Evolutionary conservation across 2,113 vertebrate genomes (phyloP).

Genomic region (Ceuthmochares aereus): DNA sequence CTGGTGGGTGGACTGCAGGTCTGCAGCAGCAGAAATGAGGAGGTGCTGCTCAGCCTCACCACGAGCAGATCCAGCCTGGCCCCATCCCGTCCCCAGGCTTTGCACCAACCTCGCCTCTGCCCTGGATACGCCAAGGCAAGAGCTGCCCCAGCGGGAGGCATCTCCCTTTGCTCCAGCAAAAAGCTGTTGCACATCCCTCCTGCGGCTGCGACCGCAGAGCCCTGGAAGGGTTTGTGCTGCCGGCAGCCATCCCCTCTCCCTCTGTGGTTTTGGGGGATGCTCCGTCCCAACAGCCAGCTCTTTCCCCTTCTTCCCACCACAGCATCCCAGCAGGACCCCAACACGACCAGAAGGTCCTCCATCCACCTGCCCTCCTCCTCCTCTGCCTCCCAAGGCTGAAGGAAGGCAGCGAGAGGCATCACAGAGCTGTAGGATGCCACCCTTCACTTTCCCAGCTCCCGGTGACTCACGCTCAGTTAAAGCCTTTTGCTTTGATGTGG

Average conservation of each 20-base stretch:
- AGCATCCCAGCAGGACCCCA: background rate
- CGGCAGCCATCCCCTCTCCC: background rate
- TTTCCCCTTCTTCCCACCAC: background rate
- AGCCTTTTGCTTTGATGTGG: background rate
- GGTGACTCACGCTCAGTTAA: background rate
- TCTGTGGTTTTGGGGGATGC: background rate
- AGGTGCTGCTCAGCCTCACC: background rate
- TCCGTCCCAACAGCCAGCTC: background rate
- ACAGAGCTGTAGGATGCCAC: rapidly evolving
- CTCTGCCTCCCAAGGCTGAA: background rate
- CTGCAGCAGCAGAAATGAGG: background rate
- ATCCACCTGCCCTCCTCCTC: rapidly evolving
- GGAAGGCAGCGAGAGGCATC: background rate
- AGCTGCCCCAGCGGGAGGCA: background rate
- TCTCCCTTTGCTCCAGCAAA: background rate
- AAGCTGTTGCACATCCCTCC: background rate
- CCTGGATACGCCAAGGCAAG: background rate
- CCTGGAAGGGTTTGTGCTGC: background rate
- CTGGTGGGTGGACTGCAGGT: rapidly evolving
- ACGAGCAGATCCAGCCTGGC: background rate
- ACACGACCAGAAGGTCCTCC: rapidly evolving
- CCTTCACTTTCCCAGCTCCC: background rate
- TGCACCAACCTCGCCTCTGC: background rate
- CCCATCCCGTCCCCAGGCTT: background rate
- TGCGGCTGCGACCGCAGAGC: rapidly evolving